These are phyloP conservation scores for Luperina testacea DNA, from an alignment of 2,888 invertebrate genomes.

Conservation along the genomic window DNA sequence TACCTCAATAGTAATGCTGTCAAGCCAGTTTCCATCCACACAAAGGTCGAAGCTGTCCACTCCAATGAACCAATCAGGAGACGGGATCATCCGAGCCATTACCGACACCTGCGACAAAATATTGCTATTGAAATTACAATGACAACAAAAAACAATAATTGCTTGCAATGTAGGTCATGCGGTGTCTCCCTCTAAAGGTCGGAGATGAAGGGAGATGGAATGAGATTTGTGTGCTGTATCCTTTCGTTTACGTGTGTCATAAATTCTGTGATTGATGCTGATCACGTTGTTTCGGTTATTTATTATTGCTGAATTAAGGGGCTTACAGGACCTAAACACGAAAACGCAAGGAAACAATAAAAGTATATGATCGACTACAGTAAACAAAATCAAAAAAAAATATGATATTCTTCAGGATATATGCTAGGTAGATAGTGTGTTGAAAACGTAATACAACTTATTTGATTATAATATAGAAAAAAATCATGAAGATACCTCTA, in stretches of 20 bases:
- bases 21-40: slow-evolving; percentile 97
- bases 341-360: too few relatives aligned
- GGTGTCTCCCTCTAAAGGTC: slow-evolving; percentile 8
- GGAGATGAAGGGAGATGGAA: slow-evolving; percentile 22
- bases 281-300: slow-evolving; percentile 5
- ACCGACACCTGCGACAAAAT: slow-evolving; percentile 93
- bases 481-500: too few relatives aligned
- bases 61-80: slow-evolving; percentile 98
- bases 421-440: too few relatives aligned
- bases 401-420: too few relatives aligned
- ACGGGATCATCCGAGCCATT: slow-evolving; percentile 97
- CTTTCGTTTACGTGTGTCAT: slow-evolving; percentile 8
- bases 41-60: slow-evolving; percentile 97
- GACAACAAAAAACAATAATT: slow-evolving; percentile 43
- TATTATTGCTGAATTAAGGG: neutral
- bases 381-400: too few relatives aligned
- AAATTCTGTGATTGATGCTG: slow-evolving; percentile 35
- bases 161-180: slow-evolving; percentile 25
- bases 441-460: too few relatives aligned
- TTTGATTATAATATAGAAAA: too few relatives aligned
- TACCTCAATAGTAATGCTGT: slow-evolving; percentile 96
- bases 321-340: too few relatives aligned
- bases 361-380: too few relatives aligned
- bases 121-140: slow-evolving; percentile 55
- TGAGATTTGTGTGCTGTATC: neutral